Percentiles rank a stretch among this genome's conserved stretches.
Conservation (phyloP, 2,888 invertebrate genomes). For the Drosophila imparisetae region DNA sequence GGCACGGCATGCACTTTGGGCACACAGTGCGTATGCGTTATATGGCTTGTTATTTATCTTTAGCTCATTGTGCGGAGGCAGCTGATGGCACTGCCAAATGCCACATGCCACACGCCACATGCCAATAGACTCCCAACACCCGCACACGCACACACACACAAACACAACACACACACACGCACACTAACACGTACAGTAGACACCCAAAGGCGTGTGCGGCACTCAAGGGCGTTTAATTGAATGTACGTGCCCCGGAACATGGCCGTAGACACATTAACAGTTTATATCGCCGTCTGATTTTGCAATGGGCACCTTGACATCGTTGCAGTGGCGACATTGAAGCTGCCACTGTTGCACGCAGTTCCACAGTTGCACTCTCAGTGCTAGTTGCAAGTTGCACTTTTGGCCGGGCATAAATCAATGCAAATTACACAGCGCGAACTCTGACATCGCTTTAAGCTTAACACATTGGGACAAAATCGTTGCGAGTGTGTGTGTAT, state of each 20-base stretch:
- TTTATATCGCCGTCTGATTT: constrained; percentile 46
- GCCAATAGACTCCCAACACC: constrained; percentile 68
- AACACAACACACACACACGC: not conserved
- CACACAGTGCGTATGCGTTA: constrained; percentile 77
- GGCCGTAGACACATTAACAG: constrained; percentile 78
- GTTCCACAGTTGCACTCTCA: constrained; percentile 5
- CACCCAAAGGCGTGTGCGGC: constrained; percentile 52
- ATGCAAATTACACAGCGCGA: constrained; percentile 72
- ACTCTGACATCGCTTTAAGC: constrained; percentile 63
- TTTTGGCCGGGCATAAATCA: constrained; percentile 63
- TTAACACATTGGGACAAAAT: constrained; percentile 59
- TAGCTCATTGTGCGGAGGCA: constrained; percentile 72
- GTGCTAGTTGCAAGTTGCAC: constrained; percentile 18
- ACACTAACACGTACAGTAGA: constrained; percentile 2
- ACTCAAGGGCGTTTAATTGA: constrained; percentile 80
- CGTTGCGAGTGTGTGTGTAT: not conserved
- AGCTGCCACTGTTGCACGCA: constrained; percentile 29
- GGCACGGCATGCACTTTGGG: constrained; percentile 62
- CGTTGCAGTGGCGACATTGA: constrained; percentile 51
- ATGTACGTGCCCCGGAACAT: constrained; percentile 72
- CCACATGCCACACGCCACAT: constrained; percentile 30
- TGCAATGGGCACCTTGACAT: constrained; percentile 69
- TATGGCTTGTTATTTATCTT: constrained; percentile 80
- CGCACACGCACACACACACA: constrained; percentile 7
- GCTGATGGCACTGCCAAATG: constrained; percentile 25